Base-by-base conservation (phyloP, 1,140 invertebrate species). In the Listronotus bonariensis region DNA sequence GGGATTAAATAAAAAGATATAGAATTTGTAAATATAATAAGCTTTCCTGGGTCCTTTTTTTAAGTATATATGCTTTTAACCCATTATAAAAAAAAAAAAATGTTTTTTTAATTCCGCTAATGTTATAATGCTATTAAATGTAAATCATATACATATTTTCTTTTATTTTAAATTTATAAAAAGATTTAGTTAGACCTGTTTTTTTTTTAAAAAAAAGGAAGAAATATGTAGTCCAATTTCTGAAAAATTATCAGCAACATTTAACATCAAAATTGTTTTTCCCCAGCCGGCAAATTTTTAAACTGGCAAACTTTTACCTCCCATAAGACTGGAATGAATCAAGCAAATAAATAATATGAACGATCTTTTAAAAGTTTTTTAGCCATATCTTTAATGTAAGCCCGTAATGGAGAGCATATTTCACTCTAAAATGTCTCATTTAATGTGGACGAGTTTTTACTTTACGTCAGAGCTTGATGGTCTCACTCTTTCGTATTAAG, bases 381-480 rank as follows among this genome's bases (percentile, higher is more conserved):
- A 68, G 69, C 65, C 71, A 73, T 74, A 74, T 74, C 71, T 74
- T 74, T 72, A 74, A 70, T 74, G 73, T 68, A 64, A 69, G 68
- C 64, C 72, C 73, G 68, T 74, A 74, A 74, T 73, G 70, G 70
- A 72, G 67, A 66, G 65, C 70, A 73, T 74, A 74, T 74, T 74
- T 74, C 72, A 74, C 70, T 59, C 51, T 17, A 62, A 63, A 70
- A 72, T 67, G 73, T 73, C 71, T 68, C 69, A 68, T 74, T 71
- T 69, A 70, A 66, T 68, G 68, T 70, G 31, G 46, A 49, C 36
- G 65, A 63, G 65, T 61, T 70, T 70, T 70, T 62, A 53, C 63
- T 66, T 60, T 53, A 69, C 68, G 60, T 69, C 59, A 54, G 54
- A 8, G 10, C 18, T 34, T 18, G 49, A 41, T 52, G 20, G 20